Evolutionary conservation across 2,797 vertebrate genomes (phyloP).

Genomic region (Lepilemur ruficaudatus): DNA sequence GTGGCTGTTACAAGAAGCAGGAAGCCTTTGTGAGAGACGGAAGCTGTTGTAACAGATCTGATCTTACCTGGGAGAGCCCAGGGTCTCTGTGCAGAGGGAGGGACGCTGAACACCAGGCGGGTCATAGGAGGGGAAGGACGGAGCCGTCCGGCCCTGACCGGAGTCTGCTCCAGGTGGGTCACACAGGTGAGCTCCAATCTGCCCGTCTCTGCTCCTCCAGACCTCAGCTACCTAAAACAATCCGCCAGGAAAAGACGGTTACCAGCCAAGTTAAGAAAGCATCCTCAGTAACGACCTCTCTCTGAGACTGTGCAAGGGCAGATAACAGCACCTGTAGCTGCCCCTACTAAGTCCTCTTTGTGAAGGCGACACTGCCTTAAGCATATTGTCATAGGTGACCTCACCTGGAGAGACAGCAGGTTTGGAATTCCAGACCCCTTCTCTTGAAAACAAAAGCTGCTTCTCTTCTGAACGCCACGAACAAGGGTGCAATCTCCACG

Average conservation of each 20-base stretch:
- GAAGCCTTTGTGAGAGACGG: not conserved
- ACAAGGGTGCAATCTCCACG: not conserved
- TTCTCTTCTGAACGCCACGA: not conserved
- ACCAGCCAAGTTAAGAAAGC: not conserved
- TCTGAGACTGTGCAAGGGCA: rapidly evolving
- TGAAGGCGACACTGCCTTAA: rapidly evolving
- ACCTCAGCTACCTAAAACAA: rapidly evolving
- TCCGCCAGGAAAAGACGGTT: not conserved
- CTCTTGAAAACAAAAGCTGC: not conserved
- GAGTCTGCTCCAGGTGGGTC: not conserved
- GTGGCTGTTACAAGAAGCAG: not conserved
- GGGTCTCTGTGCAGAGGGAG: rapidly evolving
- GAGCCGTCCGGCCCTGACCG: not conserved
- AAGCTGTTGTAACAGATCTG: not conserved
- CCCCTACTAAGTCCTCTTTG: no score
- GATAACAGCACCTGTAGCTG: not conserved
- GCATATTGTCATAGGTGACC: not conserved
- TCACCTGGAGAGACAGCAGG: not conserved
- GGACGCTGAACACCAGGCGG: not conserved
- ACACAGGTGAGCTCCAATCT: not conserved
- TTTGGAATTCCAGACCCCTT: not conserved
- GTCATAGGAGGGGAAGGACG: not conserved
- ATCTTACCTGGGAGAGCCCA: not conserved
- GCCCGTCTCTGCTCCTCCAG: not conserved
- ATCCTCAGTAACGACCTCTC: rapidly evolving